Evolutionary conservation across 1,140 invertebrate genomes (phyloP), one percentile per base, ranked within the genome.

Genomic region (Drosophila tristis): DNA sequence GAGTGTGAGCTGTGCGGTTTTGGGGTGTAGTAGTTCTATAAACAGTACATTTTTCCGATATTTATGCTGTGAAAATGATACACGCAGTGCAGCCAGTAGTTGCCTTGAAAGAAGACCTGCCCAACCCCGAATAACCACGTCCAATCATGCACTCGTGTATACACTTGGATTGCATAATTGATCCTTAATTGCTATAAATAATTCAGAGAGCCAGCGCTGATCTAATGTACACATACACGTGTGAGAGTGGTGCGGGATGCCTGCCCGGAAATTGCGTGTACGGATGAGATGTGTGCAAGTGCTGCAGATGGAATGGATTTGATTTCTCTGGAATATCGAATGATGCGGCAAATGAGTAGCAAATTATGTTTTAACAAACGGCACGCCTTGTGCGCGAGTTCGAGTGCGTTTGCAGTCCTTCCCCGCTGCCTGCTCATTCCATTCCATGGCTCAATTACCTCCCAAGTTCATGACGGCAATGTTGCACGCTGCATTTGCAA

Each of bases 281-380:
- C 60, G 58, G 47, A 42, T 50, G 25, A 47, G 78, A 71, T 39
- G 35, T 45, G 56, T 56, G 67, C 26, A 66, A 50, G 23, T 23
- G 44, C 29, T 60, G 71, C 42, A 11, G 31, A 23, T 55, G 39
- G 44, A 39, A 13, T 39, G 35, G 35, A 39, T 48, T 44, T 15
- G 56, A 81, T 60, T 86, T 87, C 75, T 49, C 35, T 45, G 4
- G 78, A 78, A 81, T 87, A 82, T 86, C 82, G 78, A 67, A 86
- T 86, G 81, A 87, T 76, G 82, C 84, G 78, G 84, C 84, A 89
- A 86, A 87, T 86, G 78, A 86, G 81, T 65, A 62, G 60, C 77
- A 77, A 86, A 86, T 86, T 78, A 68, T 71, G 70, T 42, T 64
- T 64, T 44, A 62, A 86, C 81, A 87, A 74, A 78, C 45, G 74